Evolutionary conservation across 2,888 invertebrate genomes (phyloP), one percentile per base, ranked within the genome.

Genomic region (Polylopha cassiicola): DNA sequence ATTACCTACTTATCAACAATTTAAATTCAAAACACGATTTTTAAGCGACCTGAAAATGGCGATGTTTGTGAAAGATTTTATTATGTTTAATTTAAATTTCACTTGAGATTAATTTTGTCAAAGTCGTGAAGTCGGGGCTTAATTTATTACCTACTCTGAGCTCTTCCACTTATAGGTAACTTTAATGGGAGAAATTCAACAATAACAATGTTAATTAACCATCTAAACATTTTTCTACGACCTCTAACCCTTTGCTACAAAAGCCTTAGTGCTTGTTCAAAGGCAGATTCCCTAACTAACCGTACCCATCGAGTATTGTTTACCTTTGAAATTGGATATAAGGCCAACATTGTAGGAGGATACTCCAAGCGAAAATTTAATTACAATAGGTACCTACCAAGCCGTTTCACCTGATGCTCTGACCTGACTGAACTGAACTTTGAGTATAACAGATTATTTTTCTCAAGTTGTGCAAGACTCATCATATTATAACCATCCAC

Each of bases 251-350:
- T 26, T 23, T 22, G 31, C 15, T 5, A 14, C 16, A n/a, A 10
- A 13, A 18, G 22, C 10, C 4, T 14, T 29, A 22, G 15, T 20
- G 39, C 36, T 52, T 52, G 56, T 34, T 43, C 48, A 53, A 61
- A 55, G 53, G 42, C 24, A 42, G 20, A 37, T 42, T 24, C 45
- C 54, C 51, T 47, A 34, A 52, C 49, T 48, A 38, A 42, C 42
- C 42, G 13, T 26, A 13, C 33, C 34, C 42, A 23, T 30, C 39
- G 44, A 41, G 50, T 53, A 54, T 53, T 69, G 62, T 70, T 71
- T 69, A 56, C 60, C 54, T 72, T 66, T 64, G 61, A 70, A 71
- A 71, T 69, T 68, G 64, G 57, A 63, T 68, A 60, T 61, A 58
- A 58, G 53, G 37, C 49, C 29, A 50, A 54, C 48, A 60, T 62